phyloP scores from a whole-genome alignment of 2,797 vertebrate genomes.

The Cottoperca gobio region DNA sequence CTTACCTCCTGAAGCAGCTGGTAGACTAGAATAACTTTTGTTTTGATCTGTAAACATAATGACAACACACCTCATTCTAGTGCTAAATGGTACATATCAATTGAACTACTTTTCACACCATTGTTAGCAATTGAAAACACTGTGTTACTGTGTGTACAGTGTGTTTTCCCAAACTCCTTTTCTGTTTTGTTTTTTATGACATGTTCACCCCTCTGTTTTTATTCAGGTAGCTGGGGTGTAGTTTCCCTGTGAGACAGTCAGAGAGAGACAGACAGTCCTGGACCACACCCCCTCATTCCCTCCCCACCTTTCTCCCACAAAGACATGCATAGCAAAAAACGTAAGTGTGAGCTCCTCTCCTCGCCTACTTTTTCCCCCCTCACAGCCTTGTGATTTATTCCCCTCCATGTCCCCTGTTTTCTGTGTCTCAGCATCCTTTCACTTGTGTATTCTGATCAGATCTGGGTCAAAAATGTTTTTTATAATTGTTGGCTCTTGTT shows the following conservation, averaged over 20 bases:
- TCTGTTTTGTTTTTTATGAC: constrained; percentile 33
- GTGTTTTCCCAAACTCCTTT: constrained; percentile 23
- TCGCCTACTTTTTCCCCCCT: not conserved
- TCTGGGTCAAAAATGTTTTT: constrained; percentile 56
- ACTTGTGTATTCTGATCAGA: constrained; percentile 45
- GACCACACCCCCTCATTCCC: constrained; percentile 63
- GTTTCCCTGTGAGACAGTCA: constrained; percentile 83
- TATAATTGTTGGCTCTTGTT: constrained; percentile 36
- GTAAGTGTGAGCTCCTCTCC: constrained; percentile 78
- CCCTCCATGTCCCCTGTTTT: constrained; percentile 13
- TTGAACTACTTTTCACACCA: not conserved
- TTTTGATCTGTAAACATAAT: constrained; percentile 5
- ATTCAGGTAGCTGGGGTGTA: constrained; percentile 83
- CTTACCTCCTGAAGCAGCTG: not conserved
- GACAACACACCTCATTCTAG: not conserved
- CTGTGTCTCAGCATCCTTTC: constrained; percentile 34
- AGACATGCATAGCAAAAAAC: constrained; percentile 88
- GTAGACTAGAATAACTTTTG: not conserved
- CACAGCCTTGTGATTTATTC: constrained; percentile 44
- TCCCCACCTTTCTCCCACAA: constrained; percentile 71
- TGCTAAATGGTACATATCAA: not conserved
- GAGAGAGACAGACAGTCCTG: constrained; percentile 77
- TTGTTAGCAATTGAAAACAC: not conserved
- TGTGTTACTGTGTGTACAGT: constrained; percentile 1
- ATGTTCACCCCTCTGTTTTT: constrained; percentile 68